Evolutionary conservation across 1,140 invertebrate species (phyloP).

Genomic region (Micrasema longulum): DNA sequence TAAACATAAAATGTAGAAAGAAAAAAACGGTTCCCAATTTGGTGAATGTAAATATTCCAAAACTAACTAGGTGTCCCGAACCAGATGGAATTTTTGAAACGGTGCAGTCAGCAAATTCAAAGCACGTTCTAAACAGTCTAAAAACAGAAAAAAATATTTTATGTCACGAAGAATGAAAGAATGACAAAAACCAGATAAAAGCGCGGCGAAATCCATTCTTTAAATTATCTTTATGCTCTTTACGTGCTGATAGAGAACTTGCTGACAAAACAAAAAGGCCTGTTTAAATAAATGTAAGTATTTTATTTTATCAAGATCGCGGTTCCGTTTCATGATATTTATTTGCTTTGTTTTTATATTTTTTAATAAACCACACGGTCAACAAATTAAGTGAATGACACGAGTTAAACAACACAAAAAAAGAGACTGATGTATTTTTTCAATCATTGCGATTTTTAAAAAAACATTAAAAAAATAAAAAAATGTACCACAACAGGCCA

Average conservation of each 20-base stretch:
- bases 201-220: background rate
- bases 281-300: too few relatives aligned
- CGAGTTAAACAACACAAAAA: too few relatives aligned
- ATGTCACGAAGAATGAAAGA: background rate
- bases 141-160: background rate
- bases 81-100: background rate
- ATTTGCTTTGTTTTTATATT: too few relatives aligned
- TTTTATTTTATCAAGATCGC: too few relatives aligned
- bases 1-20: background rate
- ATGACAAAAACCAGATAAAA: constrained; percentile 4
- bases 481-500: too few relatives aligned
- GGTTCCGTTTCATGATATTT: too few relatives aligned
- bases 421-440: too few relatives aligned
- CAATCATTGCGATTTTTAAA: too few relatives aligned
- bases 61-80: background rate
- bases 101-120: background rate
- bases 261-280: background rate
- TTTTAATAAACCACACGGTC: too few relatives aligned
- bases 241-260: background rate
- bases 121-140: constrained; percentile 9
- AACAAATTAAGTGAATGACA: too few relatives aligned
- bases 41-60: background rate
- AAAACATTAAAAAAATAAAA: too few relatives aligned
- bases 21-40: background rate
- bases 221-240: background rate